Evolutionary conservation across 2,888 invertebrate genomes (phyloP).

Genomic region (Dicranocentrus wangi): DNA sequence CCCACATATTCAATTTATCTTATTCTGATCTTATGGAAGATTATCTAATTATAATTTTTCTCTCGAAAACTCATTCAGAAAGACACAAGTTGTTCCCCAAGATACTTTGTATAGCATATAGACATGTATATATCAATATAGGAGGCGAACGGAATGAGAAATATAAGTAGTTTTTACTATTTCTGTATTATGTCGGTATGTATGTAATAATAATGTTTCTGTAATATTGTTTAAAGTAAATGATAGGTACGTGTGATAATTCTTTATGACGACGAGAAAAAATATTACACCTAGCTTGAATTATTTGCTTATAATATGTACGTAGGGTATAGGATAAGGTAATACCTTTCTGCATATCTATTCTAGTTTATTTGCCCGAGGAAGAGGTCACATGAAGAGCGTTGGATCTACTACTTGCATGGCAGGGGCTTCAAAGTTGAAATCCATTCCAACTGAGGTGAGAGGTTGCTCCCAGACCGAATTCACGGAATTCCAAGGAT

Average conservation of each 20-base stretch:
- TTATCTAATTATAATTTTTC: not conserved
- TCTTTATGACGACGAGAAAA: not conserved
- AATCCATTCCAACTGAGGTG: slow-evolving; percentile 69
- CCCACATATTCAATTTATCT: not conserved
- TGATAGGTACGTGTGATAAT: slow-evolving; percentile 15
- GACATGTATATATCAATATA: not conserved
- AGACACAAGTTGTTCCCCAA: slow-evolving; percentile 52
- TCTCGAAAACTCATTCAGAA: slow-evolving; percentile 37
- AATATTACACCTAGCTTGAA: not conserved
- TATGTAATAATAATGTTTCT: not conserved
- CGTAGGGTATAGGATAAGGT: slow-evolving; percentile 5
- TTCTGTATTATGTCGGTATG: not conserved
- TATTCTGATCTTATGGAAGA: not conserved
- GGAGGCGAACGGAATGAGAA: slow-evolving; percentile 53
- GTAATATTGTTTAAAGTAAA: not conserved
- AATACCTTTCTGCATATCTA: slow-evolving; percentile 50
- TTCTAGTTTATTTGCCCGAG: slow-evolving; percentile 42
- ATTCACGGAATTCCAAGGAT: slow-evolving; percentile 68
- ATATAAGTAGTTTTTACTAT: slow-evolving; percentile 3
- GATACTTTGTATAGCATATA: not conserved
- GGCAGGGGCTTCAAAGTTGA: slow-evolving; percentile 65
- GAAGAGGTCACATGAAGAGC: slow-evolving; percentile 57
- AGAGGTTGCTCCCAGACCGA: slow-evolving; percentile 71
- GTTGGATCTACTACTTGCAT: slow-evolving; percentile 37
- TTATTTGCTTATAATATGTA: slow-evolving; percentile 11